Base-by-base conservation (phyloP, 2,797 vertebrate species). In the Syngnathus rostellatus region DNA sequence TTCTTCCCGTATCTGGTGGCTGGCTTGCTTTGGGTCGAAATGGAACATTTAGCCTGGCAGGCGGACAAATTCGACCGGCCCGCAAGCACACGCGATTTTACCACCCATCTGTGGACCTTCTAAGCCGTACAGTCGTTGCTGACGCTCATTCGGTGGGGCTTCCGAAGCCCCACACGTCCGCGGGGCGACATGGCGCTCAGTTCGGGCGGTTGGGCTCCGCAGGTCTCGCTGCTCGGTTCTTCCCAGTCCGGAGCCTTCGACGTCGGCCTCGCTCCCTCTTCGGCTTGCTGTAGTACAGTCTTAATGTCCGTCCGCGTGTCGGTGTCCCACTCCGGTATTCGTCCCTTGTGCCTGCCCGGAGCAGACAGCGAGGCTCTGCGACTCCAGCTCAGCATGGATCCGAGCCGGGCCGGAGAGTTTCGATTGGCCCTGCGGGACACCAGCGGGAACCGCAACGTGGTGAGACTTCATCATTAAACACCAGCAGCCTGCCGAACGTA, bases 321-420 rank as follows among this genome's bases (percentile, higher is more conserved):
- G n/a, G 92, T 92, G 81, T 89, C 89, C 41, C 91, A 90, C 6
- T 88, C 89, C 43, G 88, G 88, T 10, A 87, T 88, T 62, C 86
- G 86, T 38, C 85, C 90, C 1, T 76, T 91, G 38, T 85, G 81
- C 38, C 82, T 85, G 63, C 88, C 90, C 40, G 81, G 84, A 25
- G 82, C 84, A 0, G 88, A 86, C 9, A 86, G 90, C 64, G 88
- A 90, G 57, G 82, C 90, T 61, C 84, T 93, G 57, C 92, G 91
- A 3, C 88, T 97, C 6, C 94, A 95, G 85, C 90, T 96, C 65
- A 94, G 91, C 77, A 91, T 93, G 87, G 89, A 92, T 75, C 85
- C 92, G n/a, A 88, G 83, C 77, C 86, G 89, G 65, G 86, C 91
- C 59, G 92, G 93, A 77, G 90, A 91, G 80, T 94, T 95, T 86